Conservation (phyloP, 1,140 invertebrate species). For the Orchesella cincta region DNA sequence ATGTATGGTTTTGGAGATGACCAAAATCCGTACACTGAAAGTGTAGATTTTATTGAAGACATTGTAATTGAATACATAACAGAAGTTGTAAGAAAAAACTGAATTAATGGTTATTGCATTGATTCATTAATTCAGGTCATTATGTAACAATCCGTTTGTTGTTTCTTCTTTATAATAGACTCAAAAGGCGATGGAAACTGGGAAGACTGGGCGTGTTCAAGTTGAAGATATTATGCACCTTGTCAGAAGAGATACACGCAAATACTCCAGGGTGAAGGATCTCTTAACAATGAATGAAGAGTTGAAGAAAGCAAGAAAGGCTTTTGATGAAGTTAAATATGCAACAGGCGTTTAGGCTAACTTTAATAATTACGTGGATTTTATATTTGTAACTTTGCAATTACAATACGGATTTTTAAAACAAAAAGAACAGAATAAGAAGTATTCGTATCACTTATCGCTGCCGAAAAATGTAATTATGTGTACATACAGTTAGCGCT, state of each 20-base stretch:
- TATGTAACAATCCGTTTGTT: conserved; percentile 50
- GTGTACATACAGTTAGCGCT: no score
- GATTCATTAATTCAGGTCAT: conserved; percentile 1
- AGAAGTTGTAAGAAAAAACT: conserved; percentile 72
- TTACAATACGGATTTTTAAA: no score
- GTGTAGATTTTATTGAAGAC: conserved; percentile 96
- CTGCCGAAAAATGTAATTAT: no score
- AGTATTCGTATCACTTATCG: no score
- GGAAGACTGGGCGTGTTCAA: conserved; percentile 87
- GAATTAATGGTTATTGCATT: background rate
- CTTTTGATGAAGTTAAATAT: conserved; percentile 99
- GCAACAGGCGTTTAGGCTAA: conserved; percentile 54
- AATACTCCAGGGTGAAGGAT: conserved; percentile 97
- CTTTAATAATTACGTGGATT: conserved; percentile 5
- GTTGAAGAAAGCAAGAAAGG: conserved; percentile 96
- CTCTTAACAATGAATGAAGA: conserved; percentile 98
- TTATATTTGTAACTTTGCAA: no score
- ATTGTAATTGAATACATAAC: conserved; percentile 97
- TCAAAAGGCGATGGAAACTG: conserved; percentile 92
- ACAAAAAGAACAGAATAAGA: no score
- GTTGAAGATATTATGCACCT: conserved; percentile 98
- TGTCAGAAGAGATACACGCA: conserved; percentile 93
- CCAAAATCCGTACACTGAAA: conserved; percentile 98
- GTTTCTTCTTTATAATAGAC: no score
- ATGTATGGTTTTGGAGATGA: conserved; percentile 99